These are phyloP conservation scores for Cynodonichthys magdalenae DNA, from an alignment of 2,797 vertebrate genomes.

Conservation along the genomic window DNA sequence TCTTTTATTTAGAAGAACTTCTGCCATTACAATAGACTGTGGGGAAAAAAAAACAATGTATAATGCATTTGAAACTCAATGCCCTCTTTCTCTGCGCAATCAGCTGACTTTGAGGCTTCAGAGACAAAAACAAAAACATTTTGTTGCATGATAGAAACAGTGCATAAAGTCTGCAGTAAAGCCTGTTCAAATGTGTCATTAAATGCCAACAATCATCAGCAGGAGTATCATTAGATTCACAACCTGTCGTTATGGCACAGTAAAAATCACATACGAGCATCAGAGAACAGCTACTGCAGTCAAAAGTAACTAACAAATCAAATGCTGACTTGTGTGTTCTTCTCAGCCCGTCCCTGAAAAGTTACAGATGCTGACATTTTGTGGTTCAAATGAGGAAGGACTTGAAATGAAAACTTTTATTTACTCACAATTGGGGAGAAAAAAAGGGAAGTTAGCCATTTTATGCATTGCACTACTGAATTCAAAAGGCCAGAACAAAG, in stretches of 20 bases:
- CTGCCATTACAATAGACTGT: conserved; percentile 71
- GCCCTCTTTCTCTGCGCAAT: conserved; percentile 52
- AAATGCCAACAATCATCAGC: conserved; percentile 37
- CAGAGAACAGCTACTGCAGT: conserved; percentile 14
- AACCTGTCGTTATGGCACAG: conserved; percentile 44
- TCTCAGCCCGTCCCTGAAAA: conserved; percentile 48
- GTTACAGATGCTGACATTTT: conserved; percentile 52
- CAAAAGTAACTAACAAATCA: conserved; percentile 42
- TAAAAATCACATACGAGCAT: conserved; percentile 8
- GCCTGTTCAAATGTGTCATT: conserved; percentile 21
- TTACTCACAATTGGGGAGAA: conserved; percentile 55
- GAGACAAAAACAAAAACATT: neutral
- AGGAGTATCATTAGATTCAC: neutral
- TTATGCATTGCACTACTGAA: conserved; percentile 29
- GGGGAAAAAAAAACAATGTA: conserved; percentile 53
- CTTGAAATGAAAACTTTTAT: conserved; percentile 42
- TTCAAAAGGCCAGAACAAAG: conserved; percentile 49
- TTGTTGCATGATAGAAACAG: conserved; percentile 47
- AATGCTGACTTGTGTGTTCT: conserved; percentile 18
- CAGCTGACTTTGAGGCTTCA: conserved; percentile 36
- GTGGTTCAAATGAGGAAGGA: conserved; percentile 33
- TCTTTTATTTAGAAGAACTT: conserved; percentile 77
- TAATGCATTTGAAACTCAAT: conserved; percentile 48
- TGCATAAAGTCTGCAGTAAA: conserved; percentile 36
- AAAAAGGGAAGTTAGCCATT: conserved; percentile 28